Evolutionary conservation across 2,113 vertebrate genomes (phyloP).

Genomic region (Callionymus lyra): DNA sequence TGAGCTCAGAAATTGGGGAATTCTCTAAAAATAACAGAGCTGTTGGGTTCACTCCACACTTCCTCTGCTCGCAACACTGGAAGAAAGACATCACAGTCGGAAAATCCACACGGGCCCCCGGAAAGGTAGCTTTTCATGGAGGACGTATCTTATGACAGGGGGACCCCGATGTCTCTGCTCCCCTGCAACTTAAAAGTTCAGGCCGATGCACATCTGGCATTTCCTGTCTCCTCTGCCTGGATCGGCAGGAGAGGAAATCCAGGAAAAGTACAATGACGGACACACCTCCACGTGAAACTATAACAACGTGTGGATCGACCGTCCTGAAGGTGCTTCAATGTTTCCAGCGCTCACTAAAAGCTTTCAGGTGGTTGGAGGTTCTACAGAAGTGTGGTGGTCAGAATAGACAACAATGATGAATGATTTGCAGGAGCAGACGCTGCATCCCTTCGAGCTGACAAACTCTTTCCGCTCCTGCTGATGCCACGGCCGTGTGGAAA

Average conservation of each 20-base stretch:
- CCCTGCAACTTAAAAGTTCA: constrained; percentile 43
- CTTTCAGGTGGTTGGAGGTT: too few relatives aligned
- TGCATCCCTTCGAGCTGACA: constrained; percentile 38
- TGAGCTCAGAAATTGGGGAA: too few relatives aligned
- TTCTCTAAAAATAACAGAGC: too few relatives aligned
- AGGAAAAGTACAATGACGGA: constrained; percentile 21
- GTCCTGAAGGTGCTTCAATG: not conserved
- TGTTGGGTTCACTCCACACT: too few relatives aligned
- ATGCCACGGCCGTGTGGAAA: constrained; percentile 17
- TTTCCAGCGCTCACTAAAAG: too few relatives aligned
- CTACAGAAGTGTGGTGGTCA: too few relatives aligned
- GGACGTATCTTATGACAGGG: constrained; percentile 4
- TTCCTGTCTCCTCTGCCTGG: constrained; percentile 53
- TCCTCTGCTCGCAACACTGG: too few relatives aligned
- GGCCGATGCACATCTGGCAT: constrained; percentile 63
- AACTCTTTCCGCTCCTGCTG: constrained; percentile 51
- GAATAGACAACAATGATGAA: too few relatives aligned
- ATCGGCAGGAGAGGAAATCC: constrained; percentile 32
- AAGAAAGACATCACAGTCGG: too few relatives aligned
- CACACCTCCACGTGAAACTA: not conserved
- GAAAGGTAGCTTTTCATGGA: too few relatives aligned
- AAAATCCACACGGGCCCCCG: too few relatives aligned
- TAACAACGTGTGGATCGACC: constrained; percentile 1
- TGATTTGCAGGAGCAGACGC: constrained; percentile 4
- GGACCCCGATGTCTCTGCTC: constrained; percentile 13